Evolutionary conservation across 2,113 vertebrate genomes (phyloP).

Genomic region (Nesospiza acunhae): DNA sequence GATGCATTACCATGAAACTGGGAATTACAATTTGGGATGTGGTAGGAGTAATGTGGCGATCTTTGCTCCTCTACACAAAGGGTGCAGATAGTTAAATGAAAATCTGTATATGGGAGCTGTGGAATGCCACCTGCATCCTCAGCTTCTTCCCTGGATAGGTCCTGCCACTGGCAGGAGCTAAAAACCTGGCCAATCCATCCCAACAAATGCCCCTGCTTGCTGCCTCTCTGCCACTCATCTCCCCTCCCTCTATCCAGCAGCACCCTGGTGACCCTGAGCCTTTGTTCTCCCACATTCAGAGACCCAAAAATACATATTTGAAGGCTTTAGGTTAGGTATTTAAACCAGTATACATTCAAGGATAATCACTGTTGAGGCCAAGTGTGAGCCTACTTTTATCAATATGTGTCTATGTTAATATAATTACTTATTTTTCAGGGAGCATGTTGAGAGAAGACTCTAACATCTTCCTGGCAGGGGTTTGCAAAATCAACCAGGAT

Average conservation of each 20-base stretch:
- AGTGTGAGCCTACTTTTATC: not conserved
- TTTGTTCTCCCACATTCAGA: not conserved
- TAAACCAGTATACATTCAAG: not conserved
- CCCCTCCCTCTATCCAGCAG: not conserved
- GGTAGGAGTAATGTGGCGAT: not conserved
- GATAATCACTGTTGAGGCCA: not conserved
- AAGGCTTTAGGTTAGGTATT: not conserved
- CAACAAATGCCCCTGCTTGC: not conserved
- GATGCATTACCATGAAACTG: not conserved
- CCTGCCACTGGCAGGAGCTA: not conserved
- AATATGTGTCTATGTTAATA: not conserved
- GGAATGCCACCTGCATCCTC: not conserved
- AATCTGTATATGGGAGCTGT: not conserved
- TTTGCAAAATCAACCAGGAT: not conserved
- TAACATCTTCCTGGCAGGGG: not conserved
- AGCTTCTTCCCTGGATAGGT: not conserved
- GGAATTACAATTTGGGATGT: not conserved
- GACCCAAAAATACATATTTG: not conserved
- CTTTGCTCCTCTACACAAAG: accelerated
- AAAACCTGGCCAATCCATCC: not conserved
- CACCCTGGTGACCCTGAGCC: not conserved
- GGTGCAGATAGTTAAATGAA: not conserved
- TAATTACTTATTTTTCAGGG: not conserved
- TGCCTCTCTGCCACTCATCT: not conserved
- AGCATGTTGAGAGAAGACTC: not conserved